Evolutionary conservation across 2,113 vertebrate genomes (phyloP).

Genomic region (Dasypus novemcinctus): DNA sequence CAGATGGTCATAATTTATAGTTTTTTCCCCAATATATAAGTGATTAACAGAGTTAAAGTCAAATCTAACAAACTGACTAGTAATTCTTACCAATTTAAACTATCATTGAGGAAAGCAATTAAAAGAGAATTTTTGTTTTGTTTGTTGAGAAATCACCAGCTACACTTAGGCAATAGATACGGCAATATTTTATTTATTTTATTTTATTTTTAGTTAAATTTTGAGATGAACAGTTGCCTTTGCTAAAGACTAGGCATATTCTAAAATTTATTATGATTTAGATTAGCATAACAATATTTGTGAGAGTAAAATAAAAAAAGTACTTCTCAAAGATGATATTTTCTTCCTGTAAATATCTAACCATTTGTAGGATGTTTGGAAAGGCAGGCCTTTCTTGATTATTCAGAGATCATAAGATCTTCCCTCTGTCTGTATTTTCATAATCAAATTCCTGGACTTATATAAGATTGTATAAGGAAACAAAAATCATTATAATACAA

Average conservation of each 20-base stretch:
- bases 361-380: background rate
- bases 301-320: background rate
- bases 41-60: background rate
- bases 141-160: background rate
- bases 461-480: background rate
- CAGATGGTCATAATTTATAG: slow-evolving; percentile 34
- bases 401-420: background rate
- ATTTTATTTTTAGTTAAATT: slow-evolving; percentile 11
- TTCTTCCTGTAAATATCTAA: background rate
- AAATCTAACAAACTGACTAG: background rate
- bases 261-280: background rate
- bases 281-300: background rate
- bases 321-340: slow-evolving; percentile 9
- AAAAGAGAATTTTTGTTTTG: slow-evolving; percentile 13
- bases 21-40: background rate
- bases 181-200: slow-evolving; percentile 6
- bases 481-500: background rate
- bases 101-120: slow-evolving; percentile 31
- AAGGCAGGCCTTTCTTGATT: slow-evolving; percentile 1
- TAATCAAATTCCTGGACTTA: slow-evolving; percentile 23
- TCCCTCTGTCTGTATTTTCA: slow-evolving; percentile 29
- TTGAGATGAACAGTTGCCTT: slow-evolving; percentile 24
- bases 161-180: background rate
- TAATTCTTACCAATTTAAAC: slow-evolving; percentile 15
- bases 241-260: background rate